phyloP scores from a whole-genome alignment of 2,888 invertebrate species.

The Cheilosia scutellata region DNA sequence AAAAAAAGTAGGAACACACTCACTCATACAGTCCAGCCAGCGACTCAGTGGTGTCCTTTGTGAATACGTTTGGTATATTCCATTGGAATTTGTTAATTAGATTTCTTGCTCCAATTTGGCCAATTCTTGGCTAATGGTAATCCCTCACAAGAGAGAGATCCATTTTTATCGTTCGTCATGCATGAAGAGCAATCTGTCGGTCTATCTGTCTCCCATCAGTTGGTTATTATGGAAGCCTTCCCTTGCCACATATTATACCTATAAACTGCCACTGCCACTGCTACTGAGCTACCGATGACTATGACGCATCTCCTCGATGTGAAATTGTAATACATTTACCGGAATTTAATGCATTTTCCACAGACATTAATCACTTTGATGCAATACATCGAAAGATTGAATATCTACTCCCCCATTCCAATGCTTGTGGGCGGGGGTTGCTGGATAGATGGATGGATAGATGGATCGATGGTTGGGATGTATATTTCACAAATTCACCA shows the following conservation, averaged over 20 bases:
- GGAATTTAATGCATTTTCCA: conserved; percentile 84
- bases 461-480: conserved; percentile 54
- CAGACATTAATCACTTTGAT: conserved; percentile 84
- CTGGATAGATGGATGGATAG: conserved; percentile 20
- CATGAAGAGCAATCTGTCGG: conserved; percentile 68
- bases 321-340: conserved; percentile 84
- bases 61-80: conserved; percentile 60
- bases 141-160: conserved; percentile 2
- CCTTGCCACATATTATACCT: too few relatives aligned
- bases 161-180: conserved; percentile 52
- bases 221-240: neutral
- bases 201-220: conserved; percentile 55
- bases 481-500: conserved; percentile 69
- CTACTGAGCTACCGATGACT: conserved; percentile 51
- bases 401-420: conserved; percentile 50
- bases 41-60: conserved; percentile 41
- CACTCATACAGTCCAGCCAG: conserved; percentile 4
- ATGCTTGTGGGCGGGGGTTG: neutral
- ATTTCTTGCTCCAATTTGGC: conserved; percentile 73
- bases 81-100: conserved; percentile 74
- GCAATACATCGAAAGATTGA: conserved; percentile 77
- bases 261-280: neutral
- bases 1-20: neutral
- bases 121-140: conserved; percentile 60
- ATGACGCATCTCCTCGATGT: conserved; percentile 77